Conservation (phyloP, 1,140 invertebrate species). For the Ostrea denselamellosa region DNA sequence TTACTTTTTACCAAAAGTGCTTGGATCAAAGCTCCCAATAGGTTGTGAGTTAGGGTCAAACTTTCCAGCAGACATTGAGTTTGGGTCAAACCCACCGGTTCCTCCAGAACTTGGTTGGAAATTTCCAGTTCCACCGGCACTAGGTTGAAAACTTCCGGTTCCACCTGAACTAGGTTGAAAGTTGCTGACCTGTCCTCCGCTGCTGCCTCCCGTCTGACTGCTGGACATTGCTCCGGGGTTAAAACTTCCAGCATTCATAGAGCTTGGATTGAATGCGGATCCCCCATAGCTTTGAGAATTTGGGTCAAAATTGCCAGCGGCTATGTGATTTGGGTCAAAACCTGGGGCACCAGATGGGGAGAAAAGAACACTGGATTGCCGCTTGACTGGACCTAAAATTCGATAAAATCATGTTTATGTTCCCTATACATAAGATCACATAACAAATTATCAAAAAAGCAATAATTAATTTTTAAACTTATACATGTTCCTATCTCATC, state of each 20-base stretch:
- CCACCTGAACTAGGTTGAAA: neutral
- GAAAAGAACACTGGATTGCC: constrained; percentile 22
- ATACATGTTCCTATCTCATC: neutral
- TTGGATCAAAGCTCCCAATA: constrained; percentile 47
- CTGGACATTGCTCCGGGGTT: constrained; percentile 24
- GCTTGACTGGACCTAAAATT: constrained; percentile 5
- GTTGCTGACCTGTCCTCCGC: neutral
- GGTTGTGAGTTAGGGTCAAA: constrained; percentile 48
- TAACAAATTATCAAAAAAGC: too few species aligned
- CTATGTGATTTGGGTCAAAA: constrained; percentile 52
- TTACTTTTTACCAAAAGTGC: constrained; percentile 49
- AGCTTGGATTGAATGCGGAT: constrained; percentile 45
- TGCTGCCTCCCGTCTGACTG: neutral
- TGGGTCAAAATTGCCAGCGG: constrained; percentile 45
- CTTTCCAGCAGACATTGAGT: constrained; percentile 33
- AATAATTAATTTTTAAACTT: neutral
- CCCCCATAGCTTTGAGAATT: constrained; percentile 37
- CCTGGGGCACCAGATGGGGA: neutral
- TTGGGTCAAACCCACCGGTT: constrained; percentile 36
- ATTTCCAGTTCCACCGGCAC: constrained; percentile 10
- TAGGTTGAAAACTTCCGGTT: constrained; percentile 42
- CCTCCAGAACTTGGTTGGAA: constrained; percentile 30
- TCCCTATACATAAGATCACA: too few species aligned
- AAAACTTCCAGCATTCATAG: constrained; percentile 44
- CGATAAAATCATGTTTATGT: too few species aligned